phyloP scores from a whole-genome alignment of 2,797 vertebrate species.

The Acridotheres tristis region DNA sequence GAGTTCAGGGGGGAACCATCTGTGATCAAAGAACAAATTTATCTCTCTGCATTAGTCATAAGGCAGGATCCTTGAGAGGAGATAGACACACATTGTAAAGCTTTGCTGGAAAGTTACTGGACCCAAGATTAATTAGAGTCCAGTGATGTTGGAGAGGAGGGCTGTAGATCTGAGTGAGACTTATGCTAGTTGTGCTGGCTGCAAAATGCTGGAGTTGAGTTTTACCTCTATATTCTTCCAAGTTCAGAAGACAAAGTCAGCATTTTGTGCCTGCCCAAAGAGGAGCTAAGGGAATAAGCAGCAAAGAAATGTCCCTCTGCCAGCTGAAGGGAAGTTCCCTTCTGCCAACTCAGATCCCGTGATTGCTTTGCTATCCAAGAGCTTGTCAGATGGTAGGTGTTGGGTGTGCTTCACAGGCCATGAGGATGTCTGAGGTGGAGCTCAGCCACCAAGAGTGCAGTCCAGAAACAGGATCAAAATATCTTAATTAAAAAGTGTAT shows the following conservation, averaged over 20 bases:
- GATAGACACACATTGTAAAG: neutral
- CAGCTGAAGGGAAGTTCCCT: neutral
- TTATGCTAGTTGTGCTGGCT: neutral
- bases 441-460: neutral
- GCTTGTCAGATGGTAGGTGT: constrained; percentile 35
- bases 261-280: constrained; percentile 32
- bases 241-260: constrained; percentile 43
- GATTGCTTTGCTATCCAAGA: constrained; percentile 38
- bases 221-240: constrained; percentile 9
- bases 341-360: constrained; percentile 22
- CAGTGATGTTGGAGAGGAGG: neutral
- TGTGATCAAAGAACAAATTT: constrained; percentile 2
- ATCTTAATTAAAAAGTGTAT: neutral
- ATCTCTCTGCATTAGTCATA: neutral
- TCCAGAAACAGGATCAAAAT: neutral
- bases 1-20: neutral
- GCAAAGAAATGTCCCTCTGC: neutral
- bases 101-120: neutral
- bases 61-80: neutral
- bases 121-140: neutral
- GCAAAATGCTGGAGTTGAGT: neutral
- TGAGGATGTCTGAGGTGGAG: neutral
- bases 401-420: neutral
- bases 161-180: neutral
- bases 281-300: constrained; percentile 21